phyloP scores from a whole-genome alignment of 1,140 invertebrate species.

The Acromyrmex heyeri region DNA sequence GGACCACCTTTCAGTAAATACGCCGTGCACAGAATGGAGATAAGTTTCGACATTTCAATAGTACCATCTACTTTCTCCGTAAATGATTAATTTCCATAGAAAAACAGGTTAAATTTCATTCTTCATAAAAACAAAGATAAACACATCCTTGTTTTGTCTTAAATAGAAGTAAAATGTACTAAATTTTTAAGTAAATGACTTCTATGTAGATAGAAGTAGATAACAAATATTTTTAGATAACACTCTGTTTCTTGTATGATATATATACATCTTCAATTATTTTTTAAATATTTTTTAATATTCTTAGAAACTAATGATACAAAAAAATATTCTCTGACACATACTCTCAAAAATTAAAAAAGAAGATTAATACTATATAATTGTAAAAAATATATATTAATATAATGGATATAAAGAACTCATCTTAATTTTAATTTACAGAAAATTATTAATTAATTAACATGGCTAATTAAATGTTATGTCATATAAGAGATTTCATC shows the following conservation, averaged over 20 bases:
- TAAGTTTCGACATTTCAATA: constrained; percentile 38
- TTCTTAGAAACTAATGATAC: not conserved
- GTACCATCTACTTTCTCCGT: constrained; percentile 44
- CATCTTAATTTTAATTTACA: not conserved
- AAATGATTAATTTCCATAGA: constrained; percentile 51
- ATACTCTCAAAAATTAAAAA: not conserved
- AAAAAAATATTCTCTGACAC: not conserved
- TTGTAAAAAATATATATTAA: not conserved
- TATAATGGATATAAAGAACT: not conserved
- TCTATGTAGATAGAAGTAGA: not conserved
- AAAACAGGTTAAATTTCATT: constrained; percentile 40
- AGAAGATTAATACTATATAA: constrained; percentile 8
- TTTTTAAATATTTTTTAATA: not conserved
- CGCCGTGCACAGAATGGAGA: constrained; percentile 14
- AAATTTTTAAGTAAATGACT: not conserved
- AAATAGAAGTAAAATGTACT: not conserved
- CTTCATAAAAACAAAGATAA: not conserved
- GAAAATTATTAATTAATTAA: not conserved
- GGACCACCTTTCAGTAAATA: constrained; percentile 50
- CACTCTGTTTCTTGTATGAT: not conserved
- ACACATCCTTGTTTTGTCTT: not conserved
- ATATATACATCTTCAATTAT: not conserved
- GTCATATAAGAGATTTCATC: not conserved
- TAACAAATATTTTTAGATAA: not conserved
- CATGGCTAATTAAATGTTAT: not conserved